These are phyloP conservation scores for Hippoglossus stenolepis DNA, from an alignment of 2,113 vertebrate genomes.

Conservation along the genomic window DNA sequence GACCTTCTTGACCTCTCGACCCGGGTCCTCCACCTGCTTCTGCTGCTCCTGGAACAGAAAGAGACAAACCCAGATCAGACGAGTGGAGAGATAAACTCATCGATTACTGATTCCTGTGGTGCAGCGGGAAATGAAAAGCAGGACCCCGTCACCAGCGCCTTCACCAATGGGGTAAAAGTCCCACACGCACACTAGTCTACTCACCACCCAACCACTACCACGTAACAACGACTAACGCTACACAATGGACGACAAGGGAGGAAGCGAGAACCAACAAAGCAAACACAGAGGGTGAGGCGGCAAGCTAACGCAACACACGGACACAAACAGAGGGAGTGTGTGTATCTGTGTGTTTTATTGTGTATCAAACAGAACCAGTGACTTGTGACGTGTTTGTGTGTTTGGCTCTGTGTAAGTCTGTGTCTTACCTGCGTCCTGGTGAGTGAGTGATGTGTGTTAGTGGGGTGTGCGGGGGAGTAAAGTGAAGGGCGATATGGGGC, in stretches of 20 bases:
- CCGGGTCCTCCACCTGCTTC: conserved; percentile 89
- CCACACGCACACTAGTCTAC: conserved; percentile 6
- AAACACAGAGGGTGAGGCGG: conserved; percentile 52
- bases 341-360: conserved; percentile 13
- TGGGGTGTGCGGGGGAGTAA: neutral
- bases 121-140: conserved; percentile 19
- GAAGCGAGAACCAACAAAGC: conserved; percentile 34
- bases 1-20: conserved; percentile 94
- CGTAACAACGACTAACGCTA: neutral
- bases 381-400: neutral
- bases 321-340: conserved; percentile 36
- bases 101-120: neutral
- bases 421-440: neutral
- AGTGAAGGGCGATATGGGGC: conserved; percentile 11
- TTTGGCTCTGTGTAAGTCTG: neutral
- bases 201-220: neutral
- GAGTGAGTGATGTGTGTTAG: neutral
- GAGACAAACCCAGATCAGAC: neutral
- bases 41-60: conserved; percentile 87
- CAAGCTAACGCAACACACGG: conserved; percentile 42
- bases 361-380: too few species aligned
- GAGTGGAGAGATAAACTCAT: neutral
- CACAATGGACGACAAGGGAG: conserved; percentile 24
- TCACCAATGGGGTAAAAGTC: conserved; percentile 19
- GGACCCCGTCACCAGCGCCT: conserved; percentile 45